These are phyloP conservation scores for Larimichthys crocea DNA, from an alignment of 2,113 vertebrate species.

Conservation along the genomic window DNA sequence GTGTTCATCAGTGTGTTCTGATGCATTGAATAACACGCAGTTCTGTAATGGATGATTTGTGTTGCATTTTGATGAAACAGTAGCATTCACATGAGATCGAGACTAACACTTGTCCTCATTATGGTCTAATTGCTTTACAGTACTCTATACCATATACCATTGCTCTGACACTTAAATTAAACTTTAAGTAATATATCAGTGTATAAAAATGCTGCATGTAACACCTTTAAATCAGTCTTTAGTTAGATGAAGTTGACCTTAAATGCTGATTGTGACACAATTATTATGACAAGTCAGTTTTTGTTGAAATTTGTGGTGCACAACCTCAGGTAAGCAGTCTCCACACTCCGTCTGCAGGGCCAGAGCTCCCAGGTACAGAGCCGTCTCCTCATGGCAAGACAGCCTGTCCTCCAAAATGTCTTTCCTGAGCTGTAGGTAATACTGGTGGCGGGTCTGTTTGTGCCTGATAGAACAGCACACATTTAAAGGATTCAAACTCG, in stretches of 20 bases:
- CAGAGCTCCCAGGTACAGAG: constrained; percentile 87
- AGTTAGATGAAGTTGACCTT: not conserved
- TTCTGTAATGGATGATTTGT: no score
- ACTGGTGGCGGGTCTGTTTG: constrained; percentile 88
- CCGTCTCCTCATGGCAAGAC: constrained; percentile 86
- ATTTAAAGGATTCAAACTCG: rapidly evolving
- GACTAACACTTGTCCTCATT: no score
- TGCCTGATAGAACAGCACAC: constrained; percentile 78
- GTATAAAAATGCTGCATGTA: not conserved
- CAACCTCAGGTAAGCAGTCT: constrained; percentile 87
- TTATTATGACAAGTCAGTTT: not conserved
- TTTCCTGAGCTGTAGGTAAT: constrained; percentile 92
- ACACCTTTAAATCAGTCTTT: not conserved
- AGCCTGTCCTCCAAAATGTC: constrained; percentile 91
- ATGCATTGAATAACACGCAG: no score
- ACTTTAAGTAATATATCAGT: no score
- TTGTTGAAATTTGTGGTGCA: constrained; percentile 38
- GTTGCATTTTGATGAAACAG: no score
- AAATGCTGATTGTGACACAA: not conserved
- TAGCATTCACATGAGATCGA: not conserved
- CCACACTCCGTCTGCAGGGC: constrained; percentile 91
- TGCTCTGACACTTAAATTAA: not conserved
- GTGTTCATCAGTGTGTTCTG: no score
- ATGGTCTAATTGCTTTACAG: not conserved
- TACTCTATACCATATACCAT: not conserved